Base-by-base conservation (phyloP, 2,797 vertebrate genomes). In the Sciaenops ocellatus region DNA sequence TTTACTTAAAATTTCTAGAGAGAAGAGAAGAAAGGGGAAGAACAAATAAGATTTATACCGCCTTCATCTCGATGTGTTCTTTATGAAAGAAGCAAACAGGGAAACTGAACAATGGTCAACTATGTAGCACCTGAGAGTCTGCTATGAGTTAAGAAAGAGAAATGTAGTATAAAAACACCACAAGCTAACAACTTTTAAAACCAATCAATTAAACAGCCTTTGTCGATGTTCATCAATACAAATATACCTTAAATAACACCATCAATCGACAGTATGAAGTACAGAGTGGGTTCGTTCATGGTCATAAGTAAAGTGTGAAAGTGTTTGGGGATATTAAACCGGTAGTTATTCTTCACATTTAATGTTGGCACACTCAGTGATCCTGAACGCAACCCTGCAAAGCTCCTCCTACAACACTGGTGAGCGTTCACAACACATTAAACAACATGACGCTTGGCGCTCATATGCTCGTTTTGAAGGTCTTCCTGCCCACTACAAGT, bases 241-340 rank as follows among this genome's bases (percentile, higher is more conserved):
- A 72, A 83, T 60, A 56, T 12, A 76, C 55, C 30, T 72, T 56
- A 78, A 78, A 83, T 67, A 82, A 73, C 55, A 76, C 54, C 28
- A 57, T 47, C 26, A 48, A 51, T 3, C 72, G 24, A 69, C 22
- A 24, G 18, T 28, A 15, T 44, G 24, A 68, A 51, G 46, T 3
- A 66, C 55, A 51, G 15, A 55, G 22, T 3, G 9, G 3, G 47
- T 76, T 67, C 41, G 28, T 46, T 46, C 3, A 42, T n/a, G 3
- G 18, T 52, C 13, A 66, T 47, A 70, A 63, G 82, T 50, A 3
- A 38, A 47, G 15, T 18, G 13, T 26, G 1, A 16, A 56, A 70
- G 30, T 13, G 9, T 46, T 52, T 48, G 24, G 7, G 34, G 26
- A 26, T 64, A 48, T 13, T 59, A 64, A 54, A 48, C 20, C 6